Conservation (phyloP, 2,797 vertebrate genomes). For the Sphenopsis melanotis region DNA sequence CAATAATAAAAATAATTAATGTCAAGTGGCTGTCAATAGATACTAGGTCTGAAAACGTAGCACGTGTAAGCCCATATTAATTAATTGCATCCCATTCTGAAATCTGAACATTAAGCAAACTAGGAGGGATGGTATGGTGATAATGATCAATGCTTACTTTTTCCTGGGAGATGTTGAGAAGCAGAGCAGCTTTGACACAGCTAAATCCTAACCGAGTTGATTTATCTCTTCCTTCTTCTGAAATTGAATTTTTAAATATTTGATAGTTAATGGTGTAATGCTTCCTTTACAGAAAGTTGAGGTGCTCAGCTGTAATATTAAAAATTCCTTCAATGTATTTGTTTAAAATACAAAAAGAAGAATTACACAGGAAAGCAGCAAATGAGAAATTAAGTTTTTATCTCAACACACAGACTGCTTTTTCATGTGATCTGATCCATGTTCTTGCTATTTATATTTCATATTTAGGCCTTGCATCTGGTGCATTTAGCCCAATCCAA, state of each 20-base stretch:
- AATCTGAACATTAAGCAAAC: neutral
- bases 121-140: neutral
- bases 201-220: neutral
- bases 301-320: accelerated
- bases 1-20: constrained; percentile 12
- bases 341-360: neutral
- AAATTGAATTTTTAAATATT: neutral
- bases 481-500: neutral
- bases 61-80: neutral
- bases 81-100: neutral
- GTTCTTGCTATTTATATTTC: neutral
- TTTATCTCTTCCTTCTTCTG: neutral
- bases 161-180: neutral
- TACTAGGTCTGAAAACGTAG: neutral
- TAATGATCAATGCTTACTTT: neutral
- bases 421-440: neutral
- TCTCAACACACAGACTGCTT: neutral
- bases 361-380: neutral
- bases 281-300: neutral
- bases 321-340: neutral
- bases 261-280: neutral
- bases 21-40: neutral
- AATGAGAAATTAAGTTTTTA: neutral
- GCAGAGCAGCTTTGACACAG: neutral
- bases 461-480: neutral